A percentile compares a stretch with the other conserved stretches of the same genome.
Evolutionary conservation across 2,888 invertebrate species (phyloP).

Genomic region (Archaeoteleia sp.): DNA sequence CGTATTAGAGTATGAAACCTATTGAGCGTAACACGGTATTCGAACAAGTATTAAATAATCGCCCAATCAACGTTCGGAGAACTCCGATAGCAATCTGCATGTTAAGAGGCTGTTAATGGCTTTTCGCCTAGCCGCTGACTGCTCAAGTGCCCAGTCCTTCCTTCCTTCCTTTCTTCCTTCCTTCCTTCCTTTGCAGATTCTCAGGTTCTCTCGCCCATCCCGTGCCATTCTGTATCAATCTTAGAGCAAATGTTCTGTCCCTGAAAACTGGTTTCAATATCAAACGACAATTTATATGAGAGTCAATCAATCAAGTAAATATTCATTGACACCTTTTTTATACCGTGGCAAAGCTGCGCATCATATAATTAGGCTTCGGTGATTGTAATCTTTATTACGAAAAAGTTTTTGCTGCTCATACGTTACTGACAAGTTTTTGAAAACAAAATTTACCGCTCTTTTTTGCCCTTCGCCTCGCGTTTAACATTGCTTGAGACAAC

Average conservation of each 20-base stretch:
- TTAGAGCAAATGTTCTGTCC: slow-evolving; percentile 17
- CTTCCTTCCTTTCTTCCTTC: slow-evolving; percentile 38
- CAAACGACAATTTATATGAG: slow-evolving; percentile 55
- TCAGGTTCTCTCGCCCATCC: slow-evolving; percentile 12
- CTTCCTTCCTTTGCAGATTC: slow-evolving; percentile 34
- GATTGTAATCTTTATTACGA: slow-evolving; percentile 4
- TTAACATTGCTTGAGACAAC: too few relatives aligned
- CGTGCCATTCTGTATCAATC: slow-evolving; percentile 44
- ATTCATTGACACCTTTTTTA: slow-evolving; percentile 59
- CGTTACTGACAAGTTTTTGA: background rate
- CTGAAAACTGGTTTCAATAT: slow-evolving; percentile 56
- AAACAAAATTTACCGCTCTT: too few relatives aligned
- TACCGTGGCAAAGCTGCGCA: too few relatives aligned
- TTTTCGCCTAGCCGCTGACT: slow-evolving; percentile 69
- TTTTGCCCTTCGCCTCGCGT: slow-evolving; percentile 27
- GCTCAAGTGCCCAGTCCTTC: slow-evolving; percentile 52
- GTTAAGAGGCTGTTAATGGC: slow-evolving; percentile 73
- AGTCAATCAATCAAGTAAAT: slow-evolving; percentile 59
- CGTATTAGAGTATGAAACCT: slow-evolving; percentile 30
- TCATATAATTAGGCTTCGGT: background rate
- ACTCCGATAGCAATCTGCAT: slow-evolving; percentile 73
- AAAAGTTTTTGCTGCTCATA: slow-evolving; percentile 2
- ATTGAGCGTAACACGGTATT: slow-evolving; percentile 53
- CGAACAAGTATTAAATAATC: slow-evolving; percentile 70
- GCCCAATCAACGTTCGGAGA: slow-evolving; percentile 71